Percentiles rank a stretch among this genome's conserved stretches.
Evolutionary conservation across 2,888 invertebrate species (phyloP).

Genomic region (Melanotus villosus): DNA sequence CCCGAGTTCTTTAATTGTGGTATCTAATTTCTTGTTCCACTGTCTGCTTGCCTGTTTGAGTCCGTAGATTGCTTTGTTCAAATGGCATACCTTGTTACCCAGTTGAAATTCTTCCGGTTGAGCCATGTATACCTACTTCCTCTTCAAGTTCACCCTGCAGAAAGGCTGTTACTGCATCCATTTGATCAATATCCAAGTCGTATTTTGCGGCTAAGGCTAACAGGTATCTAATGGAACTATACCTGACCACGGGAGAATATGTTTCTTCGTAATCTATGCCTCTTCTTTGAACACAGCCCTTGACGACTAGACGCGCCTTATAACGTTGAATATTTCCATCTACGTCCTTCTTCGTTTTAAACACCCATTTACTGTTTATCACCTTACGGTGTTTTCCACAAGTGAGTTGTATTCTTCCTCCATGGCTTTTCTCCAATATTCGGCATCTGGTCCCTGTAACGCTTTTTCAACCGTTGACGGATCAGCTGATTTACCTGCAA

Average conservation of each 20-base stretch:
- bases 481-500: no score
- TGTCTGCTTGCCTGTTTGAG: constrained; percentile 25
- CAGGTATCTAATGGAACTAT: constrained; percentile 49
- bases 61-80: constrained; percentile 29
- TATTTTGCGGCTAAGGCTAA: constrained; percentile 48
- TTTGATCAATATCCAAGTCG: constrained; percentile 50
- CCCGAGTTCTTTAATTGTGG: no score
- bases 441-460: no score
- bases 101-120: constrained; percentile 20
- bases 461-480: no score
- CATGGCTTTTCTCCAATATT: constrained; percentile 56
- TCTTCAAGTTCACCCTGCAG: constrained; percentile 53
- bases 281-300: constrained; percentile 50
- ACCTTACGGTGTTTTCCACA: constrained; percentile 52
- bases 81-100: constrained; percentile 12
- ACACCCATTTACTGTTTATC: constrained; percentile 59
- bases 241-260: constrained; percentile 45
- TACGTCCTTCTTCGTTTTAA: constrained; percentile 51
- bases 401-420: constrained; percentile 54
- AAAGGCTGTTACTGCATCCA: constrained; percentile 54
- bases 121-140: no score
- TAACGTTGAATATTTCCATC: constrained; percentile 43
- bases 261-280: constrained; percentile 53
- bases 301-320: constrained; percentile 54
- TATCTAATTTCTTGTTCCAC: constrained; percentile 15